Evolutionary conservation across 2,113 vertebrate species (phyloP), one percentile per base, ranked within the genome.

Genomic region (Prochilodus magdalenae): DNA sequence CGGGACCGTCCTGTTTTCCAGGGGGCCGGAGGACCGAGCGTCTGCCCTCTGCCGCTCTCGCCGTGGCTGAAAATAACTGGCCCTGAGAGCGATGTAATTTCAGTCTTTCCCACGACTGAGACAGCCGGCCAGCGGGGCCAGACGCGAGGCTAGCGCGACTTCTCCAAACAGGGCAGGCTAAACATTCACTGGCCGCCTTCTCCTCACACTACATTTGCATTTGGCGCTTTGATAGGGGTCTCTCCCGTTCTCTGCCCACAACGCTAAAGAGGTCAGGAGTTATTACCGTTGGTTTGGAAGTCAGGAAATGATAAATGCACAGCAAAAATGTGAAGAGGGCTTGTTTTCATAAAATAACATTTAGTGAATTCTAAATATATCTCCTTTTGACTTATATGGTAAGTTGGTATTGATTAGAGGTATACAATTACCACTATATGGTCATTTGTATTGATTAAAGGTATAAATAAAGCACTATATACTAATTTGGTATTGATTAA

Each of bases 41-140:
- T 86, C 87, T 94, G 92, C 93, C 87, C 91, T 89, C 89, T 93
- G 90, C 89, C 89, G 90, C 59, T 84, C 92, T 90, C 87, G 91
- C 74, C n/a, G 85, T 81, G 90, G 89, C 90, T 93, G 89, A 94
- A 91, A 94, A 95, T 95, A 95, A 94, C 93, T 90, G 88, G 92
- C 88, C 89, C 88, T 83, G 78, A 90, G 93, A 93, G 91, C 79
- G 89, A 95, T 94, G 92, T 94, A 93, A 94, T 95, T 94, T 95
- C 95, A 95, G 92, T 90, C 94, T 92, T 94, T 94, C 93, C 92
- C 93, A 94, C 92, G 92, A 93, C 91, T 85, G 90, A 91, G 87
- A 90, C 89, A 83, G 90, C 88, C 82, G 70, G 55, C 72, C 77
- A 82, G 89, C 83, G 65, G 82, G 89, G 85, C 90, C 85, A 89